Evolutionary conservation across 2,113 vertebrate genomes (phyloP).

Genomic region (Muntiacus muntjak): DNA sequence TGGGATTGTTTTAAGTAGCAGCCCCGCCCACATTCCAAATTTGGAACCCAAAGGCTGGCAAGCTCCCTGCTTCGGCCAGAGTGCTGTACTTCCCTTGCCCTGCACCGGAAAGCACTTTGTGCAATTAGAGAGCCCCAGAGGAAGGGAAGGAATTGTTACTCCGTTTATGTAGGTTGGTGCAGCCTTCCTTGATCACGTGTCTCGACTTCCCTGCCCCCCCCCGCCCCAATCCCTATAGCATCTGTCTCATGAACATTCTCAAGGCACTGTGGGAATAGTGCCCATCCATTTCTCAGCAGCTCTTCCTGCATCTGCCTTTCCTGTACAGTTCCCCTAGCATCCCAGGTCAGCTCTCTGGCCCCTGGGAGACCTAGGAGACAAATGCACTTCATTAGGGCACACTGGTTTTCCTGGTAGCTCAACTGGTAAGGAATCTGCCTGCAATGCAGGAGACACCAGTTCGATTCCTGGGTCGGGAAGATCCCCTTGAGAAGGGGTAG

Average conservation of each 20-base stretch:
- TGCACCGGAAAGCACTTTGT: not conserved
- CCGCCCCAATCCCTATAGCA: not conserved
- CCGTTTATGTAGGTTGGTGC: not conserved
- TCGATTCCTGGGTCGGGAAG: not conserved
- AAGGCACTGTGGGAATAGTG: fast-evolving
- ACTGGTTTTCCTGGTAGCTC: too few relatives aligned
- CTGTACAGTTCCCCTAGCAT: fast-evolving
- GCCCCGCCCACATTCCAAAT: not conserved
- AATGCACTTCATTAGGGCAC: not conserved
- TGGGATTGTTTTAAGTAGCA: not conserved
- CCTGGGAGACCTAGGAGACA: not conserved
- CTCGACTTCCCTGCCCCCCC: not conserved
- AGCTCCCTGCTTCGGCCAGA: not conserved
- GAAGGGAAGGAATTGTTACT: not conserved
- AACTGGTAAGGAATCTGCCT: too few relatives aligned
- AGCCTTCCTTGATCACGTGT: fast-evolving
- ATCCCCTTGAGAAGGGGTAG: not conserved
- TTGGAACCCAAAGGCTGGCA: not conserved
- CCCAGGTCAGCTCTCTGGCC: not conserved
- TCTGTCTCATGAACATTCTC: not conserved
- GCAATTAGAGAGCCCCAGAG: not conserved
- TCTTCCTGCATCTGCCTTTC: not conserved
- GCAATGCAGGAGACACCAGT: not conserved
- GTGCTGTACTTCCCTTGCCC: not conserved
- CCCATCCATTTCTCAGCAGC: not conserved